Conservation (phyloP, 2,888 invertebrate genomes). For the Metopia argyrocephala region DNA sequence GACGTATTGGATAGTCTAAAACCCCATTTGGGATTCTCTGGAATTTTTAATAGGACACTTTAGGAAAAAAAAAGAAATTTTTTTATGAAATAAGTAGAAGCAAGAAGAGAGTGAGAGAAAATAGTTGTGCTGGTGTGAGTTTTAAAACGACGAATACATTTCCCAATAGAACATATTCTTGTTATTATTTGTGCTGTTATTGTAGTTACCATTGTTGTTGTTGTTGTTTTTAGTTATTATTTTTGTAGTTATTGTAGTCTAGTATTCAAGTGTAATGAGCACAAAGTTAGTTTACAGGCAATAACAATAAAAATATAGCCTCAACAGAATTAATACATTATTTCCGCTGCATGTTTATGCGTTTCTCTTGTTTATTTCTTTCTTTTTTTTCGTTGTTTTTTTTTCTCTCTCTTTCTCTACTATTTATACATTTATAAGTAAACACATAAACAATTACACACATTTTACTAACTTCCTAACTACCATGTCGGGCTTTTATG, state of each 20-base stretch:
- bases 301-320: conserved; percentile 77
- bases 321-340: conserved; percentile 78
- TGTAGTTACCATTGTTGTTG: background rate
- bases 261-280: conserved; percentile 40
- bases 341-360: conserved; percentile 65
- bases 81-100: too few species aligned
- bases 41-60: too few species aligned
- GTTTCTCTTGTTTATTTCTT: conserved; percentile 34
- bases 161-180: background rate
- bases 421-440: too few species aligned
- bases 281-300: conserved; percentile 63
- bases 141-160: too few species aligned
- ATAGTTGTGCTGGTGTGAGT: too few species aligned
- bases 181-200: background rate
- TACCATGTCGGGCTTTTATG: too few species aligned
- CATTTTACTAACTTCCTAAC: too few species aligned
- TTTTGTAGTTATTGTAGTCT: background rate
- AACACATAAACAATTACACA: too few species aligned
- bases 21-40: too few species aligned
- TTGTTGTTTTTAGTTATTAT: background rate
- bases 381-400: conserved; percentile 20
- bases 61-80: too few species aligned
- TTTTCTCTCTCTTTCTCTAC: background rate
- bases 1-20: too few species aligned
- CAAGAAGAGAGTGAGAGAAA: too few species aligned